Percentiles rank a stretch among this genome's conserved stretches.
These are phyloP conservation scores for Ceyx erithaca DNA, from an alignment of 2,797 vertebrate genomes.

Conservation along the genomic window DNA sequence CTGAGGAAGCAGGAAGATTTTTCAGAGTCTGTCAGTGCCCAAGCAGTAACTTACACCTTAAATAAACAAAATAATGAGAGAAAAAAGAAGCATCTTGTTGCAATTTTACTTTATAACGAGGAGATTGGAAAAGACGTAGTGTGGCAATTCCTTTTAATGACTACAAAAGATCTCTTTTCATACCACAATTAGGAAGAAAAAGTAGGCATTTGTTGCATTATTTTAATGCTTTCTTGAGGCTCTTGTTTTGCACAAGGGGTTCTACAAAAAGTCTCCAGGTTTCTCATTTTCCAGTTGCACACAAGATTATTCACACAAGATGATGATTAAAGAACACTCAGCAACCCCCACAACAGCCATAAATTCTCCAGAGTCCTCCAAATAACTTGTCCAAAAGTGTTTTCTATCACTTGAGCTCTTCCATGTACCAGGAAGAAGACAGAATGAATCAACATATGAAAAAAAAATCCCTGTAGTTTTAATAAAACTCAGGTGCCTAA, in stretches of 20 bases:
- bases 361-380: neutral
- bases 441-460: neutral
- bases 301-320: neutral
- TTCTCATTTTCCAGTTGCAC: neutral
- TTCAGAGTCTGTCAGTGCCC: neutral
- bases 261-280: neutral
- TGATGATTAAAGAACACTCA: neutral
- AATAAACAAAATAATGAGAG: neutral
- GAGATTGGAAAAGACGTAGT: neutral
- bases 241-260: fast-evolving
- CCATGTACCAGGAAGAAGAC: neutral
- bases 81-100: neutral
- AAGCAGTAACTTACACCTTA: neutral
- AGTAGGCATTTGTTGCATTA: neutral
- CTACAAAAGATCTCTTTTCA: neutral
- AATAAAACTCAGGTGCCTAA: neutral
- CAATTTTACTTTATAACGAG: neutral
- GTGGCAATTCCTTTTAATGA: neutral
- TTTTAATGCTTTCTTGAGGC: neutral
- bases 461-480: neutral
- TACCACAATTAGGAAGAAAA: neutral
- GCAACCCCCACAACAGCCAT: neutral
- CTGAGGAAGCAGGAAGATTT: neutral
- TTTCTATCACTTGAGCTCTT: neutral
- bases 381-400: neutral